Evolutionary conservation across 1,140 invertebrate species (phyloP).

Genomic region (Glossosoma conforme): DNA sequence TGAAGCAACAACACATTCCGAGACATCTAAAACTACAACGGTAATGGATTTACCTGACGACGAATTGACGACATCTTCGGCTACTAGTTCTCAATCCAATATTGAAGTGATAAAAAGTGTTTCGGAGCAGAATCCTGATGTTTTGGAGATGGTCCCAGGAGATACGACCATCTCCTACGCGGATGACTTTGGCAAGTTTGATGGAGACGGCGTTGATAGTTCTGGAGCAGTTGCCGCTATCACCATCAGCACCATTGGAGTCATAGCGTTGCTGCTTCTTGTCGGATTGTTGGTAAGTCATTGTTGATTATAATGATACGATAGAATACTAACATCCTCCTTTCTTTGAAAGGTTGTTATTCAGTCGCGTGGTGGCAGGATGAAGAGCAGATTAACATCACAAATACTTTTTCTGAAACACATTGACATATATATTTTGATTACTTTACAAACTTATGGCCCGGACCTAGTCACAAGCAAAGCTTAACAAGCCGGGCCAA

Average conservation of each 20-base stretch:
- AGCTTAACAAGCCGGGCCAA: too few species aligned
- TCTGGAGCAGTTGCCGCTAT: constrained; percentile 48
- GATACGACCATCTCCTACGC: constrained; percentile 5
- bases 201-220: constrained; percentile 10
- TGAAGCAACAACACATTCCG: not conserved
- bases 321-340: constrained; percentile 1
- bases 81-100: constrained; percentile 1
- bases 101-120: constrained; percentile 29
- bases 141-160: not conserved
- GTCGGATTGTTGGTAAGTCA: constrained; percentile 60
- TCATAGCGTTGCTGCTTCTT: constrained; percentile 55
- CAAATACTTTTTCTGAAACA: too few species aligned
- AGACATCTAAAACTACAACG: not conserved
- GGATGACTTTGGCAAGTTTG: constrained; percentile 10
- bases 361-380: too few species aligned
- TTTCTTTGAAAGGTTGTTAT: not conserved
- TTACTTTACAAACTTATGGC: too few species aligned
- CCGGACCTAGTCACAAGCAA: too few species aligned
- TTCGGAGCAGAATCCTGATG: too few species aligned
- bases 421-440: too few species aligned
- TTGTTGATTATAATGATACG: not conserved
- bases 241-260: constrained; percentile 50
- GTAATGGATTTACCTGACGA: not conserved
- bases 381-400: too few species aligned
- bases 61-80: constrained; percentile 2